Base-by-base conservation (phyloP, 2,113 vertebrate genomes). In the Ptychochromis oligacanthus region DNA sequence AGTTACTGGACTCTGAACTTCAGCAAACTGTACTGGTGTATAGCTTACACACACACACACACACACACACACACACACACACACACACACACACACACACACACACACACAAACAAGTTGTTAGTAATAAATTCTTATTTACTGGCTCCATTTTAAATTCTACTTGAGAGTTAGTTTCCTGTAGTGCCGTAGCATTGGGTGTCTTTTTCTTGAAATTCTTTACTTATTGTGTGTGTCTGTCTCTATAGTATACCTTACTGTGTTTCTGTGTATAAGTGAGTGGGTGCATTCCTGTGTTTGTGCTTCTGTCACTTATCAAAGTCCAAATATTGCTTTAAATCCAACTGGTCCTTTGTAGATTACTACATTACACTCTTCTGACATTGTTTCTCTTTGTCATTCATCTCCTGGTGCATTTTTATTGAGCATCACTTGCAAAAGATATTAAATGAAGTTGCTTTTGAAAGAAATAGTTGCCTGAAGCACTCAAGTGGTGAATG, bases 371-470 rank as follows among this genome's bases (percentile, higher is more conserved):
- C 18, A 60, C 15, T 7, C 2, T 46, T 36, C 18, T 15, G 38
- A 46, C 11, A 4, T 67, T 84, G 18, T 31, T 77, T 14, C 17
- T 52, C 65, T 52, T 15, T n/a, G 2, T 6, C 26, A 5, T 54
- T 54, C 62, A 46, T 20, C 54, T n/a, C 12, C 18, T 40, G 2
- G 60, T 54, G 34, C 26, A 24, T 82, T 88, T 54, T 72, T 78
- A 75, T 38, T 31, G 12, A 60, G 57, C 18, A 4, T 2, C 6
- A 43, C 70, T 58, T 49, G 4, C 1, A 3, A 12, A 43, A 20
- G 18, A 81, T 72, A 79, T 55, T 38, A 58, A 77, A 85, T 86
- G 31, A 72, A 78, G 74, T 82, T 84, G 52, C 64, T 88, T 54
- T 62, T 26, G 38, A 76, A 60, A 79, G 46, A 79, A 88, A 52